These are phyloP conservation scores for Eleutherodactylus coqui DNA, from an alignment of 2,797 vertebrate genomes.

Conservation along the genomic window DNA sequence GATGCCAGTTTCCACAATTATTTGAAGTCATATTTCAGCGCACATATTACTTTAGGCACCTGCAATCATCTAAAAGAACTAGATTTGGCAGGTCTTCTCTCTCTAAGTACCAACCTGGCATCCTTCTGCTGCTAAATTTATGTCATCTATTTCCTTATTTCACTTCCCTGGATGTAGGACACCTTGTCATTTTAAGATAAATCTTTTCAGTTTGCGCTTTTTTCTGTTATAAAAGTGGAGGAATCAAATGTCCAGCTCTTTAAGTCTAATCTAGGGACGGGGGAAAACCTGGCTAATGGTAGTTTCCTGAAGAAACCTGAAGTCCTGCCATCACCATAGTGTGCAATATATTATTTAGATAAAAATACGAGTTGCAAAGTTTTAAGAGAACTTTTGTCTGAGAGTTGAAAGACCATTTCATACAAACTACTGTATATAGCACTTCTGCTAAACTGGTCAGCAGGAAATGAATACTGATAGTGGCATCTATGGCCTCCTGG, in stretches of 20 bases:
- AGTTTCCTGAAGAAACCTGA: neutral
- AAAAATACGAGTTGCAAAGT: neutral
- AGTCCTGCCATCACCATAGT: neutral
- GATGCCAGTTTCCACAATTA: constrained; percentile 59
- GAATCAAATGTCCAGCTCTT: neutral
- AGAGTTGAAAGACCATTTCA: neutral
- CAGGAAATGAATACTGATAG: too few species aligned
- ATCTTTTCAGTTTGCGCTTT: neutral
- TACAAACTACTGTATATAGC: neutral
- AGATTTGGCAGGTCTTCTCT: constrained; percentile 35
- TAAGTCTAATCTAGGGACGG: neutral
- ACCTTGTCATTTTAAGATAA: neutral
- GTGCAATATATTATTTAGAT: neutral
- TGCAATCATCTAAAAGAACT: constrained; percentile 54
- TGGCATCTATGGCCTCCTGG: too few species aligned
- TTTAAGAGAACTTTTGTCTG: neutral
- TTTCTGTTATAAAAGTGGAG: neutral
- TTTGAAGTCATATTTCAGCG: constrained; percentile 54
- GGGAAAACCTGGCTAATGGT: neutral
- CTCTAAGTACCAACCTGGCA: constrained; percentile 58
- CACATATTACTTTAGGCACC: constrained; percentile 52
- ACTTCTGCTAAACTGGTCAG: neutral
- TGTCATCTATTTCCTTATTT: constrained; percentile 22
- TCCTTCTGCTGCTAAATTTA: constrained; percentile 21
- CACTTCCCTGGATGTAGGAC: constrained; percentile 9